Percentiles rank a stretch among this genome's conserved stretches.
Evolutionary conservation across 2,888 invertebrate genomes (phyloP).

Genomic region (Holacanthella duospinosa): DNA sequence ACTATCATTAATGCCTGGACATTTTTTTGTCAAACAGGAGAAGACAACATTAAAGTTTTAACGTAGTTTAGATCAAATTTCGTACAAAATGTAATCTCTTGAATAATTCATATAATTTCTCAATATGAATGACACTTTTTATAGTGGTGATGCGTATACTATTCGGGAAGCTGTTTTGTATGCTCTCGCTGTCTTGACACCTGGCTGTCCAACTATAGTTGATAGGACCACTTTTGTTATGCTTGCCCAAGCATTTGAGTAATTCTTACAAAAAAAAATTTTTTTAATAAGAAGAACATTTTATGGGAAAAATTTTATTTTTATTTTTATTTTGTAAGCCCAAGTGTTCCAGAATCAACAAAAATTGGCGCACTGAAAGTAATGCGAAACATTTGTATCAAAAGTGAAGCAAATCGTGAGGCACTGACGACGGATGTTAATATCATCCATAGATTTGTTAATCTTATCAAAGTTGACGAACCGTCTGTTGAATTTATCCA

Average conservation of each 20-base stretch:
- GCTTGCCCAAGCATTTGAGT: slow-evolving; percentile 28
- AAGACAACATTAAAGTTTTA: slow-evolving; percentile 8
- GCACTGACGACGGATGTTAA: slow-evolving; percentile 17
- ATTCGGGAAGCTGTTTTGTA: slow-evolving; percentile 22
- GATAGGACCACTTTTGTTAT: slow-evolving; percentile 28
- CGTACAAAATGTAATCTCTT: too few species aligned
- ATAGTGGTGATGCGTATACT: slow-evolving; percentile 19
- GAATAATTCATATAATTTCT: too few species aligned
- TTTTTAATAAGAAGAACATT: neutral
- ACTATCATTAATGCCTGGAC: slow-evolving; percentile 24
- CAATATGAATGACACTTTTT: too few species aligned
- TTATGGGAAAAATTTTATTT: slow-evolving; percentile 6
- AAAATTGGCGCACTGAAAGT: slow-evolving; percentile 20
- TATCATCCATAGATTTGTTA: slow-evolving; percentile 17
- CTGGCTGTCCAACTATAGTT: slow-evolving; percentile 27
- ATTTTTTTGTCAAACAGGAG: slow-evolving; percentile 23
- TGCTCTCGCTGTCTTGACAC: slow-evolving; percentile 21
- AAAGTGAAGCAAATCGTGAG: slow-evolving; percentile 30
- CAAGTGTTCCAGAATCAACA: slow-evolving; percentile 14
- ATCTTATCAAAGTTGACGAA: slow-evolving; percentile 14
- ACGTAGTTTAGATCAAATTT: slow-evolving; percentile 6
- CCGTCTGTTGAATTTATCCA: slow-evolving; percentile 22
- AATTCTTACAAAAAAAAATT: too few species aligned
- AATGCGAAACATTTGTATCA: slow-evolving; percentile 30
- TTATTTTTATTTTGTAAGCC: slow-evolving; percentile 9